Percentiles rank a stretch among this genome's conserved stretches.
Conservation (phyloP, 2,113 vertebrate genomes). For the Lathamus discolor region DNA sequence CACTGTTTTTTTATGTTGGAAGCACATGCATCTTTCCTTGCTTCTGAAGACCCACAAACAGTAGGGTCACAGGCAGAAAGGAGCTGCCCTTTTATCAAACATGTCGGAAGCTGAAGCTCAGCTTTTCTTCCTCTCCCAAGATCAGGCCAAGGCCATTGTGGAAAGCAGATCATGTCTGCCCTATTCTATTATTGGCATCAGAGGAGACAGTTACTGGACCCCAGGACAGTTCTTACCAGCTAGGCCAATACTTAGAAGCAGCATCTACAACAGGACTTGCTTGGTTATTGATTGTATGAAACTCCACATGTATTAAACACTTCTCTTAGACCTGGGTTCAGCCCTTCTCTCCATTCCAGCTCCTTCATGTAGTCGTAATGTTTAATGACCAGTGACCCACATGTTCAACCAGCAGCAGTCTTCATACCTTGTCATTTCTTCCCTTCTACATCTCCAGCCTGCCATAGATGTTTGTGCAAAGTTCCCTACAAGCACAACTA, state of each 20-base stretch:
- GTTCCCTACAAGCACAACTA: not conserved
- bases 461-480: not conserved
- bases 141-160: not conserved
- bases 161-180: not conserved
- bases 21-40: not conserved
- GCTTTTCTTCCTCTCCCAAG: not conserved
- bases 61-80: not conserved
- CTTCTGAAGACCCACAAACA: not conserved
- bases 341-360: not conserved
- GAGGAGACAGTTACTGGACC: not conserved
- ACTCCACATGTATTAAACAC: not conserved
- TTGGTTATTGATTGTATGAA: not conserved
- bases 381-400: not conserved
- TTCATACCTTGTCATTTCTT: not conserved
- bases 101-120: not conserved
- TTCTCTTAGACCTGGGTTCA: not conserved
- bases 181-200: not conserved
- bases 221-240: not conserved
- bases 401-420: not conserved
- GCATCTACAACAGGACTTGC: not conserved
- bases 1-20: not conserved
- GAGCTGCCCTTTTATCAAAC: not conserved
- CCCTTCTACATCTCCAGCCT: not conserved
- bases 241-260: not conserved
- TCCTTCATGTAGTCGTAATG: not conserved